Evolutionary conservation across 2,888 invertebrate species (phyloP).

Genomic region (Cordilura impudica): DNA sequence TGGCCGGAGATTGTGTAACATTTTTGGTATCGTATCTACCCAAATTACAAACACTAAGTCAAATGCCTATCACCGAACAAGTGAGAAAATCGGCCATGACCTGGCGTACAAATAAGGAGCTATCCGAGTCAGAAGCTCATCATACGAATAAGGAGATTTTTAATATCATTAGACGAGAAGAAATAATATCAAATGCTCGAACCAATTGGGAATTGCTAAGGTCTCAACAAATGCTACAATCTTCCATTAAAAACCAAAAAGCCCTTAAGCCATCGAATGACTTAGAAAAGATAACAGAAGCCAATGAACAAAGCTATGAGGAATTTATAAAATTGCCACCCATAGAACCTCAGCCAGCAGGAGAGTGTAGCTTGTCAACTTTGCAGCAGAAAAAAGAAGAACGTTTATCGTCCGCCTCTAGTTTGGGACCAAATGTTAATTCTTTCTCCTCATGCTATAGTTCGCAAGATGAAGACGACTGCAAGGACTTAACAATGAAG

Average conservation of each 20-base stretch:
- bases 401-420: constrained; percentile 81
- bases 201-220: constrained; percentile 91
- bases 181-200: constrained; percentile 90
- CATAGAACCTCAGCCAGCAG: constrained; percentile 68
- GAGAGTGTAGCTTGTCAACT: background rate
- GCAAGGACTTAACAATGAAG: background rate
- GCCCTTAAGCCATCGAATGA: constrained; percentile 64
- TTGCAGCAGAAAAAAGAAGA: constrained; percentile 17
- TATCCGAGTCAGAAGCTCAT: constrained; percentile 79
- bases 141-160: constrained; percentile 79
- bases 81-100: constrained; percentile 87
- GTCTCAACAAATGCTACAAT: constrained; percentile 79
- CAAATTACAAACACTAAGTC: constrained; percentile 84
- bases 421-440: constrained; percentile 85
- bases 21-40: constrained; percentile 90
- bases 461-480: constrained; percentile 74
- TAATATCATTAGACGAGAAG: constrained; percentile 83
- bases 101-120: constrained; percentile 88
- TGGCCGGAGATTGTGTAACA: constrained; percentile 89
- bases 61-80: constrained; percentile 89
- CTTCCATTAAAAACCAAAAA: constrained; percentile 44
- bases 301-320: constrained; percentile 68
- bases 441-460: constrained; percentile 82
- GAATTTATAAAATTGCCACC: constrained; percentile 74
- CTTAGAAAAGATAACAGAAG: constrained; percentile 71